Base-by-base conservation (phyloP, 2,888 invertebrate species). In the Sarcophaga caerulescens region DNA sequence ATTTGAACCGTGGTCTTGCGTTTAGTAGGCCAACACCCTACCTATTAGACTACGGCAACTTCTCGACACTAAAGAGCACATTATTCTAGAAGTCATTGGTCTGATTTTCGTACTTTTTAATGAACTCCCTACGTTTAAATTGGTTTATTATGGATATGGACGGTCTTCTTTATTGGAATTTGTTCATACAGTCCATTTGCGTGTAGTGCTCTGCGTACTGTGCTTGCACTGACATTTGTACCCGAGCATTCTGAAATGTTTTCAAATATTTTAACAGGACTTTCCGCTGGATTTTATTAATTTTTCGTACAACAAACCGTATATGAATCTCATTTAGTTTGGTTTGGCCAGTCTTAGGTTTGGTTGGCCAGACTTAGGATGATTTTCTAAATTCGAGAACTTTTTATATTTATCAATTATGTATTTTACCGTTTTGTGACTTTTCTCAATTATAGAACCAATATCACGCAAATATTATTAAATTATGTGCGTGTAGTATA, bases 181-280 rank as follows among this genome's bases (percentile, higher is more conserved):
- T 44, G 57, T 21, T 19, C 44, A 60, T 77, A 8, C 23, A 66
- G 12, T n/a, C 45, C 68, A 59, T 68, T 69, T 52, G 52, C 78
- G 63, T 63, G 70, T 63, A 78, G 14, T 2, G 68, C 52, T 78
- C 75, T n/a, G 1, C 62, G 47, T 25, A 76, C n/a, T 66, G 57
- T 66, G 44, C 35, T 66, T 23, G 23, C 3, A 3, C 2, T 25
- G 25, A 25, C 3, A 25, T 25, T 4, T 25, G 25, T 4, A 25
- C 4, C 4, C 25, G 4, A 25, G 25, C 25, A 25, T 25, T 4
- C 57, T 35, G 57, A 65, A 66, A 59, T 35, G 1, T 44, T 21
- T 66, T n/a, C 21, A 8, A 57, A 68, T 77, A 68, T 77, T 77
- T 77, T 68, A 14, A 77, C 77, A 23, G n/a, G n/a, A n/a, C n/a